Conservation (phyloP, 2,888 invertebrate species). For the Heteromurus nitidus region DNA sequence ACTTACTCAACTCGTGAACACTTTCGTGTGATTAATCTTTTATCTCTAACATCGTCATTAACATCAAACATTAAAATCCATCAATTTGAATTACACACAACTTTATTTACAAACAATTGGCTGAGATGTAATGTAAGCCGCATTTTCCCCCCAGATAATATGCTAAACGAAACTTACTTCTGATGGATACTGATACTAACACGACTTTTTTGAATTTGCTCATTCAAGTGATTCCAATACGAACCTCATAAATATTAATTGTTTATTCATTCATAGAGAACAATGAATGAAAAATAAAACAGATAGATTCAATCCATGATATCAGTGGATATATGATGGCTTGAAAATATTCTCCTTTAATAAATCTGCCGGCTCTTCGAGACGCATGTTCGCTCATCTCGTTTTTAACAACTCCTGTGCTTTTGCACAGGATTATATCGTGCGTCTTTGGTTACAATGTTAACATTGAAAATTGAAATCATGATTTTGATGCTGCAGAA, state of each 20-base stretch:
- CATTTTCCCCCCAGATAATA: too few relatives aligned
- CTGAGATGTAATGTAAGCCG: too few relatives aligned
- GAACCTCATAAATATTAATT: constrained; percentile 52
- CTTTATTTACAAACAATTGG: constrained; percentile 28
- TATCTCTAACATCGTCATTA: constrained; percentile 29
- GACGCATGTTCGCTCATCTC: too few relatives aligned
- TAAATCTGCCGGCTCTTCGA: too few relatives aligned
- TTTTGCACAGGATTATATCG: neutral
- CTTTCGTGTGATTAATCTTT: neutral
- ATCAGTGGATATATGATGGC: too few relatives aligned
- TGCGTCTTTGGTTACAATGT: constrained; percentile 19
- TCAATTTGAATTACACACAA: constrained; percentile 39
- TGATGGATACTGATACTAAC: too few relatives aligned
- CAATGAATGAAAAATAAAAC: constrained; percentile 49
- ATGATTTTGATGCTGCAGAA: constrained; percentile 21
- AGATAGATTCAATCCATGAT: constrained; percentile 54
- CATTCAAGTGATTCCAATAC: neutral
- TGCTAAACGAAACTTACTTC: too few relatives aligned
- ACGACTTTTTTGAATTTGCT: constrained; percentile 21
- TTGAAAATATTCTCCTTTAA: too few relatives aligned
- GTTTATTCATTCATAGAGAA: constrained; percentile 58
- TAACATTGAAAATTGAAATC: constrained; percentile 35
- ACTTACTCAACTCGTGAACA: neutral
- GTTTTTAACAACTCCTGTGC: neutral
- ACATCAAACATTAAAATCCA: constrained; percentile 47